Conservation (phyloP, 2,888 invertebrate genomes). For the Argyresthia albistria region DNA sequence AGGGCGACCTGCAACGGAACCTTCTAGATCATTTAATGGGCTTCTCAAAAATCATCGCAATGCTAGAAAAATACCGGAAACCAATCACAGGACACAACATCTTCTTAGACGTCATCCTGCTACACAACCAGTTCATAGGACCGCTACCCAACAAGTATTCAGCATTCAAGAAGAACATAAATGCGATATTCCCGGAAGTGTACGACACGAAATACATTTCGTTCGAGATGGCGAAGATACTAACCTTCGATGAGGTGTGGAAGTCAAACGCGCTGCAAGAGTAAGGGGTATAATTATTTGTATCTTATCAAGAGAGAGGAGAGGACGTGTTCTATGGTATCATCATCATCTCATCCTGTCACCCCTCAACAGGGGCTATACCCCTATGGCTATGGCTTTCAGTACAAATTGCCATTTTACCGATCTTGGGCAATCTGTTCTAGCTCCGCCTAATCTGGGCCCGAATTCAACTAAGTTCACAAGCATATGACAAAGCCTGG, state of each 20-base stretch:
- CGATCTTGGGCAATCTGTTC: no score
- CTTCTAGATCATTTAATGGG: slow-evolving; percentile 71
- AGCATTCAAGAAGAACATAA: slow-evolving; percentile 75
- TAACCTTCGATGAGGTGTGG: slow-evolving; percentile 61
- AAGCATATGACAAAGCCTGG: no score
- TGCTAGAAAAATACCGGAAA: slow-evolving; percentile 73
- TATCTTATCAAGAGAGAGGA: slow-evolving; percentile 4
- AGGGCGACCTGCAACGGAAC: slow-evolving; percentile 55
- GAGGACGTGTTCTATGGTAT: no score
- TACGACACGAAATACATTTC: slow-evolving; percentile 84
- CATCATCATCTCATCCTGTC: no score
- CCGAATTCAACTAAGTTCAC: no score
- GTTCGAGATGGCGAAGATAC: slow-evolving; percentile 56
- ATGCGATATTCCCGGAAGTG: slow-evolving; percentile 75
- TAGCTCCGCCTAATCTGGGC: no score
- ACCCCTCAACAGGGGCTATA: no score
- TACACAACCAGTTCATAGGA: slow-evolving; percentile 80
- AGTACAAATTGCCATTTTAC: no score
- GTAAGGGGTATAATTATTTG: slow-evolving; percentile 25
- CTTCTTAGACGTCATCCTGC: slow-evolving; percentile 77
- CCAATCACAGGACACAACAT: slow-evolving; percentile 85
- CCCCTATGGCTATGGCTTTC: no score
- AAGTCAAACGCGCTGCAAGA: slow-evolving; percentile 64
- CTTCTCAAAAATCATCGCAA: slow-evolving; percentile 76
- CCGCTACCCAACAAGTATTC: slow-evolving; percentile 77